phyloP scores from a whole-genome alignment of 2,113 vertebrate genomes.

The Eptatretus burgeri region DNA sequence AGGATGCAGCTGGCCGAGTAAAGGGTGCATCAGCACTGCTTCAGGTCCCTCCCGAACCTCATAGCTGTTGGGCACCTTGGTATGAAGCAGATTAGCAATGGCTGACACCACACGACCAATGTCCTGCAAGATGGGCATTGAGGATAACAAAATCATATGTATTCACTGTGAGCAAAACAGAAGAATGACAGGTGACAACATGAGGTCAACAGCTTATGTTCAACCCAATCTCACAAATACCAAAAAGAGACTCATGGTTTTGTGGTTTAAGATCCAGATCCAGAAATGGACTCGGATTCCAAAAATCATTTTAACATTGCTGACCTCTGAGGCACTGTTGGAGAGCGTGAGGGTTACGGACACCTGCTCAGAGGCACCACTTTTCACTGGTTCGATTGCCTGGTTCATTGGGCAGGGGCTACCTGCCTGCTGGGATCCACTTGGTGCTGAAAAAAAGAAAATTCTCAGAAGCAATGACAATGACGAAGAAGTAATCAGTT shows the following conservation, averaged over 20 bases:
- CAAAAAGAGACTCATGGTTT: not conserved
- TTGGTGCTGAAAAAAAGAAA: not conserved
- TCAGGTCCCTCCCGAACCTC: constrained; percentile 47
- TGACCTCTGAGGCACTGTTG: constrained; percentile 58
- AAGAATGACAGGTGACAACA: not conserved
- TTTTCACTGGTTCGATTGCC: too few relatives aligned
- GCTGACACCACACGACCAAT: constrained; percentile 45
- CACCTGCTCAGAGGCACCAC: constrained; percentile 18
- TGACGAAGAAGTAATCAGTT: not conserved
- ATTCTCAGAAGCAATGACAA: not conserved
- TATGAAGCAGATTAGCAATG: constrained; percentile 41
- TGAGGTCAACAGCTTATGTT: constrained; percentile 4
- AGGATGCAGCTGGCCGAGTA: constrained; percentile 1
- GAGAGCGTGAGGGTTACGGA: constrained; percentile 74
- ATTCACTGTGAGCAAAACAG: too few relatives aligned
- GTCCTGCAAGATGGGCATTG: constrained; percentile 22
- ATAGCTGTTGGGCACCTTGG: constrained; percentile 40
- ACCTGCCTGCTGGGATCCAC: too few relatives aligned
- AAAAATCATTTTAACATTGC: not conserved
- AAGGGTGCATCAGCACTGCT: constrained; percentile 6
- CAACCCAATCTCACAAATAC: not conserved
- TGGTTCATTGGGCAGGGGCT: too few relatives aligned
- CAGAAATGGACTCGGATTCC: too few relatives aligned
- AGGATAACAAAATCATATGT: not conserved
- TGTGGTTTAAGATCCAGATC: too few relatives aligned